Conservation (phyloP, 2,113 vertebrate genomes). For the Leuciscus idus region DNA sequence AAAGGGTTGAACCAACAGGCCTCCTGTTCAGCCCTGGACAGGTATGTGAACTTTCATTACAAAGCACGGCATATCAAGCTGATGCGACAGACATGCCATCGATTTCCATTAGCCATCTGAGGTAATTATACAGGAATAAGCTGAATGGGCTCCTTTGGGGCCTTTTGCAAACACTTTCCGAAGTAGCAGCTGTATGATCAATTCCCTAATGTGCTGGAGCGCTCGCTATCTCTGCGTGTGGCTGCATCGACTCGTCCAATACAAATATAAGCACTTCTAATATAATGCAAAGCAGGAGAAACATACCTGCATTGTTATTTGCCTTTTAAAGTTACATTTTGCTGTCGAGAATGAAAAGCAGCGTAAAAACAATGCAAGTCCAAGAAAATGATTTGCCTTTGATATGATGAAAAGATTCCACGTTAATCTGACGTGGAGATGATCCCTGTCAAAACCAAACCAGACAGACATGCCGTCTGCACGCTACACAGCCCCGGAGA, state of each 20-base stretch:
- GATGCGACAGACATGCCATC: conserved; percentile 61
- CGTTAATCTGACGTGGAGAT: conserved; percentile 10
- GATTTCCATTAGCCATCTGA: conserved; percentile 71
- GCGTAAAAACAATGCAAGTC: neutral
- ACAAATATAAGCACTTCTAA: conserved; percentile 58
- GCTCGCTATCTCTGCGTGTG: conserved; percentile 54
- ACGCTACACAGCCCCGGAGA: conserved; percentile 14
- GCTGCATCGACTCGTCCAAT: conserved; percentile 29
- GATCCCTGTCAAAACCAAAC: conserved; percentile 27
- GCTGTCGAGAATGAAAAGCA: conserved; percentile 1
- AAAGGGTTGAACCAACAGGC: neutral
- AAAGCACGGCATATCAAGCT: conserved; percentile 52
- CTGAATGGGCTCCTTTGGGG: conserved; percentile 66
- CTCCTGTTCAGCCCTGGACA: conserved; percentile 45
- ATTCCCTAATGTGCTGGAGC: conserved; percentile 61
- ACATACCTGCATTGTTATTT: conserved; percentile 49
- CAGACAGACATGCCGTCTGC: conserved; percentile 22
- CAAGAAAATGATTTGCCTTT: conserved; percentile 19
- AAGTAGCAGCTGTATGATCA: conserved; percentile 63
- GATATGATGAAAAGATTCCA: conserved; percentile 41
- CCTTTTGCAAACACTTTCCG: conserved; percentile 59
- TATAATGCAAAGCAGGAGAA: conserved; percentile 59
- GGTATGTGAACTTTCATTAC: conserved; percentile 65
- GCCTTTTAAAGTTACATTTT: conserved; percentile 59
- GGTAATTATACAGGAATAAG: conserved; percentile 72